Conservation (phyloP, 2,797 vertebrate species). For the Sebastolobus alascanus region DNA sequence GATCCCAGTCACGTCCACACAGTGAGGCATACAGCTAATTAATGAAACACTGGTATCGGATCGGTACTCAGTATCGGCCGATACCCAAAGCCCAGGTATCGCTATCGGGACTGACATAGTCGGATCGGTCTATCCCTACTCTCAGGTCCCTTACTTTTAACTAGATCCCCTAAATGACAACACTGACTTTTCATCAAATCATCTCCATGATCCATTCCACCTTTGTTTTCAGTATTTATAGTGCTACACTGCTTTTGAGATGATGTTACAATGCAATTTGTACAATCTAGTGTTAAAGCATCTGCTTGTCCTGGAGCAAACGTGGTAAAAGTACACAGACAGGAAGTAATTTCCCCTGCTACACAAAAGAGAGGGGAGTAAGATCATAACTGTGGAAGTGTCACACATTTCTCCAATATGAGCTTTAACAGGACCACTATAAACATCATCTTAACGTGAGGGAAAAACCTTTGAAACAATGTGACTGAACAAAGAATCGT, state of each 20-base stretch:
- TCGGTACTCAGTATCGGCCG: no score
- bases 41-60: no score
- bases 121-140: not conserved
- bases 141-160: not conserved
- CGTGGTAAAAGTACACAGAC: not conserved
- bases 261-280: conserved; percentile 1
- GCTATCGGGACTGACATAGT: no score
- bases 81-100: no score
- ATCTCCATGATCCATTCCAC: not conserved
- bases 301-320: conserved; percentile 3
- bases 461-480: not conserved
- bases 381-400: not conserved
- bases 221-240: conserved; percentile 21
- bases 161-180: not conserved
- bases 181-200: not conserved
- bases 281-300: conserved; percentile 13
- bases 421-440: not conserved
- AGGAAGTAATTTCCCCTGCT: conserved; percentile 17
- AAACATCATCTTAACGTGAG: not conserved
- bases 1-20: no score
- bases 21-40: no score
- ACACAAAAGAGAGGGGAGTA: conserved; percentile 3
- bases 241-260: conserved; percentile 8
- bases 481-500: not conserved
- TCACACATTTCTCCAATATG: not conserved